Percentiles rank a stretch among this genome's conserved stretches.
These are phyloP conservation scores for Leptinotarsa rubiginosa DNA, from an alignment of 2,888 invertebrate genomes.

Conservation along the genomic window DNA sequence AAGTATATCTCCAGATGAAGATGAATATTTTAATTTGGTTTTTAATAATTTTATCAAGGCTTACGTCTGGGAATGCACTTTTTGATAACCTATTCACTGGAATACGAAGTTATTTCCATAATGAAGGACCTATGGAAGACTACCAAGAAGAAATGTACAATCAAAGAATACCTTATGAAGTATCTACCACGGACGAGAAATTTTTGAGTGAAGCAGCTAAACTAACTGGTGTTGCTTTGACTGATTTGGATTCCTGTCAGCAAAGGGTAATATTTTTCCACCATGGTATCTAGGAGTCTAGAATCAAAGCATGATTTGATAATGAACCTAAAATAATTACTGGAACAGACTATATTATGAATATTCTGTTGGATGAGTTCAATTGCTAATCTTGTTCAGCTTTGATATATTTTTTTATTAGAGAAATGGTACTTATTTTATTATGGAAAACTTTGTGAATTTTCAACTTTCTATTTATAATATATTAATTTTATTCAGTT, in stretches of 20 bases:
- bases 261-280: conserved; percentile 67
- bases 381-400: no score
- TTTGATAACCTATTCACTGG: conserved; percentile 23
- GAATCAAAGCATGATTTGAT: neutral
- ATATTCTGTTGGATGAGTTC: no score
- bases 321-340: neutral
- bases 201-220: conserved; percentile 74
- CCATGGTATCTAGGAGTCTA: neutral
- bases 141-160: conserved; percentile 49
- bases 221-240: conserved; percentile 69
- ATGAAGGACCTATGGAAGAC: conserved; percentile 41
- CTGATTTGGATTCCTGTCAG: conserved; percentile 74
- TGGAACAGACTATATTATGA: no score
- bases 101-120: conserved; percentile 54
- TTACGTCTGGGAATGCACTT: conserved; percentile 18
- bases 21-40: neutral
- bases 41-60: conserved; percentile 16
- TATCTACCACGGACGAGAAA: conserved; percentile 71
- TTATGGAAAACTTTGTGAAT: neutral
- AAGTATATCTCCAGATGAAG: neutral
- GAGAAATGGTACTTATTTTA: neutral
- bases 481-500: no score
- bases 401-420: no score
- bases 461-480: no score
- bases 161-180: conserved; percentile 68